These are phyloP conservation scores for Anarsia innoxiella DNA, from an alignment of 2,888 invertebrate species.

Conservation along the genomic window DNA sequence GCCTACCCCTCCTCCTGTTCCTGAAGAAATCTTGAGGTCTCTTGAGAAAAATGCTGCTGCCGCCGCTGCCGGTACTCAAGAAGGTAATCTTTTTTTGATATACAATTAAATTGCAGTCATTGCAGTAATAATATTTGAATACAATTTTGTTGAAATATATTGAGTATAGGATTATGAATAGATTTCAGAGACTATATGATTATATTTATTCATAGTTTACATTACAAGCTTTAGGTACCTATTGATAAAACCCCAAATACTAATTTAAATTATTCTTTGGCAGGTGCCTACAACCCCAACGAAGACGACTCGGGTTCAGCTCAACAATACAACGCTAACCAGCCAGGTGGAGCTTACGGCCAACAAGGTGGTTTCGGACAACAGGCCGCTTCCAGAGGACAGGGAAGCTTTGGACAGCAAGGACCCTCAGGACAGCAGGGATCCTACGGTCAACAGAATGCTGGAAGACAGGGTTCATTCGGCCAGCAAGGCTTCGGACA, in stretches of 20 bases:
- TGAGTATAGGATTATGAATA: too few relatives aligned
- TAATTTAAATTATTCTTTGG: conserved; percentile 2
- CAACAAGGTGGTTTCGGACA: not conserved
- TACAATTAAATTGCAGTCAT: too few relatives aligned
- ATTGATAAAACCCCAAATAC: not conserved
- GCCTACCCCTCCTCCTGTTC: conserved; percentile 64
- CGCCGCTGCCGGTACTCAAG: conserved; percentile 63
- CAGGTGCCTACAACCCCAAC: conserved; percentile 62
- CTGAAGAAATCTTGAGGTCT: conserved; percentile 59
- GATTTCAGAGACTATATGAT: too few relatives aligned
- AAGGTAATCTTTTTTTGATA: too few relatives aligned
- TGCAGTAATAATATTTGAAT: too few relatives aligned
- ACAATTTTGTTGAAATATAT: too few relatives aligned
- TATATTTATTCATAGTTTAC: too few relatives aligned
- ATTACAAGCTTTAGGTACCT: too few relatives aligned
- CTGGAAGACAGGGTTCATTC: not conserved
- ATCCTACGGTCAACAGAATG: not conserved
- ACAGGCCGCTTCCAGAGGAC: too few relatives aligned
- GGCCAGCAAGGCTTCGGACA: conserved; percentile 5
- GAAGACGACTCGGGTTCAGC: conserved; percentile 35
- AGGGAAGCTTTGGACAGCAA: not conserved
- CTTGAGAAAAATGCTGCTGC: conserved; percentile 60
- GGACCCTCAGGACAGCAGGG: conserved; percentile 1
- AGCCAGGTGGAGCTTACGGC: conserved; percentile 4
- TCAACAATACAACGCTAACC: conserved; percentile 3